Conservation (phyloP, 2,797 vertebrate genomes). For the Alca torda region DNA sequence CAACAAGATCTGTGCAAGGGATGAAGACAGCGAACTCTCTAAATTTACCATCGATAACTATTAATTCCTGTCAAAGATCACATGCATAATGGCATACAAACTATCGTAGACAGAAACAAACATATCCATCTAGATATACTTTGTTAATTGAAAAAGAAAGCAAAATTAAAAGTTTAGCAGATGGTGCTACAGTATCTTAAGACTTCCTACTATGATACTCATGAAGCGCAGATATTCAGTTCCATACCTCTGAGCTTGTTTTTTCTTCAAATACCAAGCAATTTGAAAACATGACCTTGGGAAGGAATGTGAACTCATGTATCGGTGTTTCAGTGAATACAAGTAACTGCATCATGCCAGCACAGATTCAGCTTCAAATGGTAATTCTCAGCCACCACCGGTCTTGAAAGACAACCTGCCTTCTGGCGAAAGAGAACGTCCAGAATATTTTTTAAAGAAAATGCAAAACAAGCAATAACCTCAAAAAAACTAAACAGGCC, state of each 20-base stretch:
- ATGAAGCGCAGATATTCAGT: neutral
- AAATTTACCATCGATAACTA: neutral
- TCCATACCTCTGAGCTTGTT: neutral
- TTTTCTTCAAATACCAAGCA: neutral
- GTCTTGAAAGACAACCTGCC: neutral
- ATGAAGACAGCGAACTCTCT: neutral
- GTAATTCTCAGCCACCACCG: neutral
- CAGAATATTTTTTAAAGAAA: neutral
- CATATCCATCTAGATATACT: no score
- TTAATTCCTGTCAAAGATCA: neutral
- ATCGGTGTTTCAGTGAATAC: neutral
- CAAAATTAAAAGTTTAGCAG: neutral
- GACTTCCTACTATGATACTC: neutral
- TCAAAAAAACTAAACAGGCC: neutral
- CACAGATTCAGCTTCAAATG: neutral
- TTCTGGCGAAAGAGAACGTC: neutral
- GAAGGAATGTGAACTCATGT: neutral
- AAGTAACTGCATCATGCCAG: neutral
- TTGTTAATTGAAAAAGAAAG: neutral
- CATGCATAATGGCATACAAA: neutral
- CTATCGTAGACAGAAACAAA: neutral
- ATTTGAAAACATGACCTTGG: neutral
- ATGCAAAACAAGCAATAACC: neutral
- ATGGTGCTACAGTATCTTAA: neutral
- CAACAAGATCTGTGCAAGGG: neutral